Evolutionary conservation across 1,140 invertebrate species (phyloP).

Genomic region (Alviniconcha marisindica): DNA sequence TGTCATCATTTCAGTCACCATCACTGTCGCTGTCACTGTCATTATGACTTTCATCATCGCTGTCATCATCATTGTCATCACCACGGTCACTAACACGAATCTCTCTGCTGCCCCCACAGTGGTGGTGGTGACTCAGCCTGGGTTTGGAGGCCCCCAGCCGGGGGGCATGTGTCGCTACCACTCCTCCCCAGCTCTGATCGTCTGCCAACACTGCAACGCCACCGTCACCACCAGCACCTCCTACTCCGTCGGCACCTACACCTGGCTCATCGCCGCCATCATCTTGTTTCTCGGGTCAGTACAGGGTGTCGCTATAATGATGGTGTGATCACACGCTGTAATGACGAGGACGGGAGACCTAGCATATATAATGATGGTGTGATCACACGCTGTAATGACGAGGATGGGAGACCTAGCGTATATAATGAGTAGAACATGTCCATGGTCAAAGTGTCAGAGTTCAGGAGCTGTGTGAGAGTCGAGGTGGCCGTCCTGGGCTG

Average conservation of each 20-base stretch:
- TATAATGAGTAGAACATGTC: neutral
- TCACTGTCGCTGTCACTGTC: neutral
- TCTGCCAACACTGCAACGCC: slow-evolving; percentile 29
- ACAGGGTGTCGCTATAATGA: neutral
- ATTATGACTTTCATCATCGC: neutral
- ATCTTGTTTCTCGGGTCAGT: slow-evolving; percentile 22
- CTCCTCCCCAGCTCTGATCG: neutral
- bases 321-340: neutral
- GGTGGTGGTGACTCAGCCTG: slow-evolving; percentile 6
- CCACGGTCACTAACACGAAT: too few species aligned
- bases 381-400: neutral
- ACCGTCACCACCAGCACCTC: slow-evolving; percentile 29
- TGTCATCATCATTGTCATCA: neutral
- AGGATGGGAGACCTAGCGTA: neutral
- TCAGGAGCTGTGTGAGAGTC: too few species aligned
- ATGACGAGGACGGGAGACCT: neutral
- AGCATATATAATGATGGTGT: neutral
- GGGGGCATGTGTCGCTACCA: neutral
- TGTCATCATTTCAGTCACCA: neutral
- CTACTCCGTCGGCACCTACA: slow-evolving; percentile 18
- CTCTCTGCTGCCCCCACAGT: neutral
- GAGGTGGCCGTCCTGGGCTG: too few species aligned
- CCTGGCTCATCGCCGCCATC: slow-evolving; percentile 16
- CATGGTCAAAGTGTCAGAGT: too few species aligned
- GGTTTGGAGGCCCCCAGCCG: neutral